Evolutionary conservation across 2,113 vertebrate species (phyloP), one percentile per base, ranked within the genome.

Genomic region (Elachura formosa): DNA sequence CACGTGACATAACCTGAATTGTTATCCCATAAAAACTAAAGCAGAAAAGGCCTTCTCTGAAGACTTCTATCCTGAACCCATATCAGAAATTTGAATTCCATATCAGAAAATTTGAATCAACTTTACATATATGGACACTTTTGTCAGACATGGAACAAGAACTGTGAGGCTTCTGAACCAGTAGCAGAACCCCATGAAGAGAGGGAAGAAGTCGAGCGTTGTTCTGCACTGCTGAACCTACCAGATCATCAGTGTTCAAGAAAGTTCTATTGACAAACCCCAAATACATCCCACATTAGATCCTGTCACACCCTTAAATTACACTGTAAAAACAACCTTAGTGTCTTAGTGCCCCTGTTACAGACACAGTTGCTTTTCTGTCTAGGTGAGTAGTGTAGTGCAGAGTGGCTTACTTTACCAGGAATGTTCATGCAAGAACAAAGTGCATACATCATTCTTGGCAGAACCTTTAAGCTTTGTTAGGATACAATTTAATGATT

Each of bases 331-430:
- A 69, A 54, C 34, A 34, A 40, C 5, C 11, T 38, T 12, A 77
- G 6, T 4, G 2, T 45, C 31, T 71, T 6, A 23, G 9, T 11
- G 7, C 10, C 36, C 6, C 36, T 10, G 18, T 33, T 56, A 68
- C 12, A 66, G 10, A 36, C 8, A 59, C 3, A 16, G 38, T 13
- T 59, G 11, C 8, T 81, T 71, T 66, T 74, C 22, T 25, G 8
- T 2, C 5, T 6, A 41, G 5, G 4, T 49, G 11, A 1, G 1
- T 51, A 43, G 4, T 13, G 19, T 1, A 25, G 7, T 6, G 28
- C 33, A 38, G 34, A 74, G 5, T 25, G 74, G 40, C 13, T 58
- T 14, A 49, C 33, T 24, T 14, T 12, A 52, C 46, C 15, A 24
- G 11, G 6, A 48, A 6, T 2, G 9, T 61, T 34, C 3, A 0